Conservation (phyloP, 2,113 vertebrate genomes). For the Chaetura pelagica region DNA sequence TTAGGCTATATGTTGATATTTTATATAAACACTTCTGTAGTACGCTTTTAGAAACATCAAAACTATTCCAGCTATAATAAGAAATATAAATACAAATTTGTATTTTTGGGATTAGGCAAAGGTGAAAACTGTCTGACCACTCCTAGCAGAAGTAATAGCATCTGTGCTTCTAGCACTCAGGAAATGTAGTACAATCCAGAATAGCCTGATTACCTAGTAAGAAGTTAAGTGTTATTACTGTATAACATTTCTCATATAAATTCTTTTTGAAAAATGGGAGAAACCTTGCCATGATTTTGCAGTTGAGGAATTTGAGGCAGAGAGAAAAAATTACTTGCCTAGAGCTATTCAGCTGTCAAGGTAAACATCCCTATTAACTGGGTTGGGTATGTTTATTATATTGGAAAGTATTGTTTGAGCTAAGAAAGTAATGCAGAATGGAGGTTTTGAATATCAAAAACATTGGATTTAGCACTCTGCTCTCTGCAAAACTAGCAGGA, state of each 20-base stretch:
- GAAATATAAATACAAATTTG: background rate
- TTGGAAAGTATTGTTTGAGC: background rate
- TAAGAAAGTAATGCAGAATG: background rate
- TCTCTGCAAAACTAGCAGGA: background rate
- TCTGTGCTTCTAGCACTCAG: background rate
- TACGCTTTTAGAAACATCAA: background rate
- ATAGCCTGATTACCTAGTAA: background rate
- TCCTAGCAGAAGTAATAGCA: background rate
- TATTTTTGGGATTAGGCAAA: background rate
- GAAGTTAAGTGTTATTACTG: background rate
- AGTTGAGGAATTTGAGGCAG: background rate
- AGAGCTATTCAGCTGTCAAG: background rate
- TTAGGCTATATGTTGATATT: background rate
- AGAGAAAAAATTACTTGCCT: background rate
- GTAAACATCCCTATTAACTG: background rate
- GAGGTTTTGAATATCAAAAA: background rate
- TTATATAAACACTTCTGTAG: background rate
- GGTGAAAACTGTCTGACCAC: background rate
- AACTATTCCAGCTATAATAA: background rate
- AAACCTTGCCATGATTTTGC: background rate
- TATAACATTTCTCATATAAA: background rate
- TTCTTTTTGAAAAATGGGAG: background rate
- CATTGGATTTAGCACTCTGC: background rate
- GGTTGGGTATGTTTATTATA: background rate
- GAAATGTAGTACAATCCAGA: background rate